Percentiles rank a stretch among this genome's conserved stretches.
Evolutionary conservation across 2,113 vertebrate species (phyloP).

Genomic region (Talpa occidentalis): DNA sequence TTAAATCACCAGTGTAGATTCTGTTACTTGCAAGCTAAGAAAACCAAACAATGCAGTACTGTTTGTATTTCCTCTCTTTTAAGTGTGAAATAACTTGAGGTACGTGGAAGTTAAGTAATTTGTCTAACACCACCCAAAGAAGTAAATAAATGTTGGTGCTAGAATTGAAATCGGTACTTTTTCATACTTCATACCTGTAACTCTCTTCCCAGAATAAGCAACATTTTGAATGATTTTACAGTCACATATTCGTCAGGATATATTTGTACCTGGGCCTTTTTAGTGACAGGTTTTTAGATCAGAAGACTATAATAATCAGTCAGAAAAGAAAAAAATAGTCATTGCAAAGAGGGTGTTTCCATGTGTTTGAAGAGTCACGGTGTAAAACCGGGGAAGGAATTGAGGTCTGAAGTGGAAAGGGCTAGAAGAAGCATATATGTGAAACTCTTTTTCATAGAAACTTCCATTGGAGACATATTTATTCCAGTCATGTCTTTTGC

Average conservation of each 20-base stretch:
- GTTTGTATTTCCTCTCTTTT: not conserved
- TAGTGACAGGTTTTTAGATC: not conserved
- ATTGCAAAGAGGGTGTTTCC: not conserved
- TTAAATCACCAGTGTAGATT: constrained; percentile 3
- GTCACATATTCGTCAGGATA: not conserved
- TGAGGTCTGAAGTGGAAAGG: not conserved
- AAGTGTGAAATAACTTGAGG: not conserved
- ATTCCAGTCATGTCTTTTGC: not conserved
- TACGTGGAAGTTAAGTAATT: not conserved
- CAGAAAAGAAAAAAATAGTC: not conserved
- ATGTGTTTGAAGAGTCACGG: not conserved
- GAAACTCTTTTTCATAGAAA: not conserved
- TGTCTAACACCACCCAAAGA: not conserved
- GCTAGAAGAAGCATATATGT: not conserved
- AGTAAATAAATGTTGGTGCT: not conserved
- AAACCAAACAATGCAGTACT: not conserved
- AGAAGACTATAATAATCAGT: not conserved
- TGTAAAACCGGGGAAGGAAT: not conserved
- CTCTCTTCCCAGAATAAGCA: not conserved
- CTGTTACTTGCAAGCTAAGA: constrained; percentile 2
- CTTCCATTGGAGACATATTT: not conserved
- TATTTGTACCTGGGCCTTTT: not conserved
- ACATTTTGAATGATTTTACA: not conserved
- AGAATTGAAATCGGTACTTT: not conserved
- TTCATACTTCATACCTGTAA: not conserved